Evolutionary conservation across 2,888 invertebrate species (phyloP), one percentile per base, ranked within the genome.

Genomic region (Ceratothoa steindachneri): DNA sequence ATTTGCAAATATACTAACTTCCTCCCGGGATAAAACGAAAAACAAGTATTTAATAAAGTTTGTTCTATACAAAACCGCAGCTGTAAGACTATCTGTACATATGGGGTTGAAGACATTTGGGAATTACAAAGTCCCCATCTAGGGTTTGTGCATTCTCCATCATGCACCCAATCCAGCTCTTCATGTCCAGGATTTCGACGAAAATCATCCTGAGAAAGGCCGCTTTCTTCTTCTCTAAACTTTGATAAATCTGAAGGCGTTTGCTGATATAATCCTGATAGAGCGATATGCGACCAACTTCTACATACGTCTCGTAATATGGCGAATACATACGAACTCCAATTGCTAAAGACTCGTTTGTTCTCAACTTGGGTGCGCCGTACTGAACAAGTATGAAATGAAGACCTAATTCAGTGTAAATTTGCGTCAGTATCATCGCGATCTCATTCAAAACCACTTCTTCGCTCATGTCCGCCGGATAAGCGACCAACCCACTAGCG

Each of bases 231-330:
- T 60, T 60, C 24, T 24, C 60, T 24, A 60, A 24, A 60, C 27
- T 60, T 7, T 60, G 60, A 24, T 60, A 60, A 24, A 60, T 60
- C 3, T 60, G 60, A 2, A 60, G 9, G 12, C 60, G 19, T 60
- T 60, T 60, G 60, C 60, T 60, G 12, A 60, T 60, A 60, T 22
- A 60, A 60, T 60, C 60, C 24, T 60, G 60, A 24, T 24, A 60
- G 12, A 60, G 27, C 1, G 60, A 60, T 22, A 60, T 60, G n/a
- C 60, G 60, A 22, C 60, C 60, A 15, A 60, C 60, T 60, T 60
- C 60, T 2, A 60, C 27, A 7, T 60, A 60, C 1, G 22, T 60
- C 24, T 60, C 27, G 24, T 12, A 60, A 24, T 24, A 60, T 1
- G 60, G 60, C 12, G 60, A 60, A 60, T 60, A 60, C 22, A 60